Conservation (phyloP, 2,797 vertebrate genomes). For the Enteromius thamalakanensis region DNA sequence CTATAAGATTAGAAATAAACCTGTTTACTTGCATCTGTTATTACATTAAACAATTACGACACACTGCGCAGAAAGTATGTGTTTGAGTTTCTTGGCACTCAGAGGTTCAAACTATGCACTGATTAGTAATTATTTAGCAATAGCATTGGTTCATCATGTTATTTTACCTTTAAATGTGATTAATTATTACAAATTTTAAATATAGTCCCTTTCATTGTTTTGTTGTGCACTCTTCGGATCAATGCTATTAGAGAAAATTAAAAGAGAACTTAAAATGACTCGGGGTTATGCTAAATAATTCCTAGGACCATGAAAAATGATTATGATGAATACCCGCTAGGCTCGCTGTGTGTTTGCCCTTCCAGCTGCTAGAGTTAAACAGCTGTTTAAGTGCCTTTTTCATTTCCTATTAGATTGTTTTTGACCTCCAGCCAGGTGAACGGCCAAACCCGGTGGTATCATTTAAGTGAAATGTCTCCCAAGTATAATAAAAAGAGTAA, state of each 20-base stretch:
- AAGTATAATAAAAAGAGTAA: conserved; percentile 10
- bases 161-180: neutral
- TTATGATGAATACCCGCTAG: neutral
- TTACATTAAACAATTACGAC: conserved; percentile 5
- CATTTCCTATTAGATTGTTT: conserved; percentile 8
- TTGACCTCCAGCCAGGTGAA: conserved; percentile 1
- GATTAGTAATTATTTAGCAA: no score
- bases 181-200: conserved; percentile 2
- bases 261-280: neutral
- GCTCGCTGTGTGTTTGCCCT: neutral
- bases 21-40: conserved; percentile 17
- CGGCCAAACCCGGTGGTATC: conserved; percentile 10
- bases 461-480: neutral
- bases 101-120: neutral
- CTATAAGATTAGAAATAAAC: conserved; percentile 23
- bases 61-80: neutral
- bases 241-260: neutral
- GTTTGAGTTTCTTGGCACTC: neutral
- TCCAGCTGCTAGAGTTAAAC: neutral
- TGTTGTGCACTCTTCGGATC: neutral
- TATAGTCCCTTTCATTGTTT: neutral
- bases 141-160: neutral
- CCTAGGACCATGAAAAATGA: neutral
- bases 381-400: conserved; percentile 4
- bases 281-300: neutral